A percentile compares a stretch with the other conserved stretches of the same genome.
phyloP scores from a whole-genome alignment of 2,113 vertebrate species.

The Mirza zaza region DNA sequence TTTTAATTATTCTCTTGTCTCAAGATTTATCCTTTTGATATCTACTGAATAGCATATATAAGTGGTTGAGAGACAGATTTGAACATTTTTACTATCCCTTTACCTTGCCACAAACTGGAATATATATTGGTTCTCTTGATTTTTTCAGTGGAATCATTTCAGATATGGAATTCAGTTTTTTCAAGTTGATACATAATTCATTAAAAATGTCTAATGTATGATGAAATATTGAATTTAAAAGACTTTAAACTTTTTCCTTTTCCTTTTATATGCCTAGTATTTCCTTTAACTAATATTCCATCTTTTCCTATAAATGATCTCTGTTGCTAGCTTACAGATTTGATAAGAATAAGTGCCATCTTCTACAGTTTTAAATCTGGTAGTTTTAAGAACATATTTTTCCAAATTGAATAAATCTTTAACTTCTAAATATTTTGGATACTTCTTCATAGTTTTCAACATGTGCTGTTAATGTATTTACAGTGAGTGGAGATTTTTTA shows the following conservation, averaged over 20 bases:
- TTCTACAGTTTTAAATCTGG: background rate
- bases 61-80: background rate
- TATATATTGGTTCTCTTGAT: background rate
- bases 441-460: background rate
- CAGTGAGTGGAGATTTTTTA: background rate
- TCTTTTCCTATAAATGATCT: background rate
- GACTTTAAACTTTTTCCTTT: background rate
- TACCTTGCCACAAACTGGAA: background rate
- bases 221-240: background rate
- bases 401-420: background rate
- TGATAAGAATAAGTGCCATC: background rate
- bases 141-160: background rate
- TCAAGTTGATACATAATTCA: background rate
- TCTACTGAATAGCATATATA: background rate
- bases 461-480: background rate
- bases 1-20: background rate
- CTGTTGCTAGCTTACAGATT: background rate
- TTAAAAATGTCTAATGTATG: background rate
- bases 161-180: slow-evolving; percentile 5
- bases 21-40: background rate
- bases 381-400: background rate
- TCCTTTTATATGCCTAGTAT: background rate
- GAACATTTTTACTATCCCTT: background rate
- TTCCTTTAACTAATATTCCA: background rate
- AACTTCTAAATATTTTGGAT: background rate